Conservation (phyloP, 2,888 invertebrate genomes). For the Agrotis segetum region DNA sequence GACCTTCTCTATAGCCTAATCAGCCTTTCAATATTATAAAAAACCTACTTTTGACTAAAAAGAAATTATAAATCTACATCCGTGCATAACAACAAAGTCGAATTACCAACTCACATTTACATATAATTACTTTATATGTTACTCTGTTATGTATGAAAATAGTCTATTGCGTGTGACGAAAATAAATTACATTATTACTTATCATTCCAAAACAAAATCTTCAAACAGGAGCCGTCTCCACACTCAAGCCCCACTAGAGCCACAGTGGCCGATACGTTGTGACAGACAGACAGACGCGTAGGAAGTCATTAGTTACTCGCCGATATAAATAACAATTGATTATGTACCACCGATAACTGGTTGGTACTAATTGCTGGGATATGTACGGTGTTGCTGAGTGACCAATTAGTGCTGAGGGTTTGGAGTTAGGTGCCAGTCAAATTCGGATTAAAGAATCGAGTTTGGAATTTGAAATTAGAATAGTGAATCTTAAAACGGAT, state of each 20-base stretch:
- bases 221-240: slow-evolving; percentile 63
- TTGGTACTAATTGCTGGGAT: slow-evolving; percentile 53
- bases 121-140: too few relatives aligned
- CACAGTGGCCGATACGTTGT: slow-evolving; percentile 69
- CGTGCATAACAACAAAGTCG: too few relatives aligned
- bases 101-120: too few relatives aligned
- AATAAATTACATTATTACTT: too few relatives aligned
- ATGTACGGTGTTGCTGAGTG: slow-evolving; percentile 22
- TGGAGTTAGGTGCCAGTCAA: slow-evolving; percentile 11
- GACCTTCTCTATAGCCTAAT: too few relatives aligned
- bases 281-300: slow-evolving; percentile 80
- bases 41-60: too few relatives aligned
- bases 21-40: too few relatives aligned
- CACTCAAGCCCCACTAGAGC: slow-evolving; percentile 26
- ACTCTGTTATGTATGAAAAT: too few relatives aligned
- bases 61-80: too few relatives aligned
- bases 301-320: slow-evolving; percentile 82
- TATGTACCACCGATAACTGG: slow-evolving; percentile 57
- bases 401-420: slow-evolving; percentile 37
- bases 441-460: background rate
- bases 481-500: too few relatives aligned
- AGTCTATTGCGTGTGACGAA: too few relatives aligned
- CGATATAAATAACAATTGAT: slow-evolving; percentile 74
- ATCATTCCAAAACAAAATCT: background rate
- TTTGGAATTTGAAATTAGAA: background rate